Percentiles rank a stretch among this genome's conserved stretches.
phyloP scores from a whole-genome alignment of 2,888 invertebrate species.

The Cryptophagus acutangulus region DNA sequence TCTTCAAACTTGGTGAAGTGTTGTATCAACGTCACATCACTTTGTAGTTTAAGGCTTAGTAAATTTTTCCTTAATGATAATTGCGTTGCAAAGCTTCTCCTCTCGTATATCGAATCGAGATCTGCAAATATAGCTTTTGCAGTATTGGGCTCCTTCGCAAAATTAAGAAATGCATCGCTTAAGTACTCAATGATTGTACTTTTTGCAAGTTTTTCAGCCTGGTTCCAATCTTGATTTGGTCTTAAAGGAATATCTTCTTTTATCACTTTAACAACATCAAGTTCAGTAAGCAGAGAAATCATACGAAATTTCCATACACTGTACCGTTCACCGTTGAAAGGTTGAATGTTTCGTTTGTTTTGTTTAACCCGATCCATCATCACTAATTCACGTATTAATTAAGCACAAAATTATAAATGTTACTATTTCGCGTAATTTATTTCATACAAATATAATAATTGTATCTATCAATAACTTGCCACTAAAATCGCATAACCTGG shows the following conservation, averaged over 20 bases:
- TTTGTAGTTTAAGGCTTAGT: conserved; percentile 25
- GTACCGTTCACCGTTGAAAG: conserved; percentile 11
- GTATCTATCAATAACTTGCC: neutral
- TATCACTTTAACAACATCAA: conserved; percentile 12
- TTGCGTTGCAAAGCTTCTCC: conserved; percentile 29
- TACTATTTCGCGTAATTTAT: neutral
- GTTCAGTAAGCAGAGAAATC: conserved; percentile 10
- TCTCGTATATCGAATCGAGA: conserved; percentile 16
- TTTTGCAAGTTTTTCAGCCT: conserved; percentile 11
- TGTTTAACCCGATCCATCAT: conserved; percentile 2
- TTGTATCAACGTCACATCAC: conserved; percentile 19
- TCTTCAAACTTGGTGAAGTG: conserved; percentile 39
- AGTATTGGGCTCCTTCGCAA: conserved; percentile 9
- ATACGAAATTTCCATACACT: conserved; percentile 15
- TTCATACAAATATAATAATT: neutral
- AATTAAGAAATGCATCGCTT: conserved; percentile 15
- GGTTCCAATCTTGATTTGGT: conserved; percentile 10
- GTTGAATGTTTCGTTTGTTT: conserved; percentile 17
- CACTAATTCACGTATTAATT: neutral
- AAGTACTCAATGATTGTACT: conserved; percentile 16
- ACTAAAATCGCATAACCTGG: conserved; percentile 6
- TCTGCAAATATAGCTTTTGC: conserved; percentile 13
- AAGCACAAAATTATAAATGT: neutral
- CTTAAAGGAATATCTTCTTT: conserved; percentile 9
- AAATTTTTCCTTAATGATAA: conserved; percentile 27